These are phyloP conservation scores for Drosophila bipectinata DNA, from an alignment of 1,140 invertebrate species.

Conservation along the genomic window DNA sequence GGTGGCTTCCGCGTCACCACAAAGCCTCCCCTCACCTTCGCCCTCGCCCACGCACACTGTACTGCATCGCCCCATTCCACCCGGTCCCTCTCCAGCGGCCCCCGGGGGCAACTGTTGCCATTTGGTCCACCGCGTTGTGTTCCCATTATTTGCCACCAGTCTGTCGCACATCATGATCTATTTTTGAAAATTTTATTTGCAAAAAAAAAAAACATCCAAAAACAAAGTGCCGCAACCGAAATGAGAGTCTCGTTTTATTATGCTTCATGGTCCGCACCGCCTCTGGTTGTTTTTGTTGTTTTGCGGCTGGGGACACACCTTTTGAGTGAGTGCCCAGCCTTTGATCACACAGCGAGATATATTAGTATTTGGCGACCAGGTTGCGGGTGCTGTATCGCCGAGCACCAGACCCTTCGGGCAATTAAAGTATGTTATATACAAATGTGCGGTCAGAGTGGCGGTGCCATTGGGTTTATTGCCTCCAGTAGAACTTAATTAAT, in stretches of 20 bases:
- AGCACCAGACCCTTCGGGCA: constrained; percentile 33
- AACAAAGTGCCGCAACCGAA: constrained; percentile 48
- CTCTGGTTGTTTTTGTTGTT: constrained; percentile 36
- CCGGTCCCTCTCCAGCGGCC: constrained; percentile 12
- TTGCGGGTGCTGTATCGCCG: constrained; percentile 5
- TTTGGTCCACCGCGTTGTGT: constrained; percentile 34
- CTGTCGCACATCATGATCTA: constrained; percentile 72
- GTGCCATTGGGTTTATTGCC: constrained; percentile 62
- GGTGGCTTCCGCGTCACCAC: constrained; percentile 60
- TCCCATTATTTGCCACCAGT: constrained; percentile 55
- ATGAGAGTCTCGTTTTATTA: constrained; percentile 71
- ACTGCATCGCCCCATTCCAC: background rate
- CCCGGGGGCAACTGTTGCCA: constrained; percentile 29
- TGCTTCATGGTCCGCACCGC: constrained; percentile 56
- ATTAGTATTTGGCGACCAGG: constrained; percentile 14
- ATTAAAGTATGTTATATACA: constrained; percentile 54
- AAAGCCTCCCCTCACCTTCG: constrained; percentile 23
- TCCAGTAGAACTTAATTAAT: constrained; percentile 79
- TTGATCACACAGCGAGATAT: constrained; percentile 47
- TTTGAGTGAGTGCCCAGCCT: constrained; percentile 39
- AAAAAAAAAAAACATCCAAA: constrained; percentile 57
- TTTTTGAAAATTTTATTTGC: constrained; percentile 75
- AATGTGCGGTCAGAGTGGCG: constrained; percentile 40
- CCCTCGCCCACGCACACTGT: constrained; percentile 11
- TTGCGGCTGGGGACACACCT: constrained; percentile 45